Evolutionary conservation across 2,888 invertebrate genomes (phyloP), one percentile per base, ranked within the genome.

Genomic region (Apeira syringaria): DNA sequence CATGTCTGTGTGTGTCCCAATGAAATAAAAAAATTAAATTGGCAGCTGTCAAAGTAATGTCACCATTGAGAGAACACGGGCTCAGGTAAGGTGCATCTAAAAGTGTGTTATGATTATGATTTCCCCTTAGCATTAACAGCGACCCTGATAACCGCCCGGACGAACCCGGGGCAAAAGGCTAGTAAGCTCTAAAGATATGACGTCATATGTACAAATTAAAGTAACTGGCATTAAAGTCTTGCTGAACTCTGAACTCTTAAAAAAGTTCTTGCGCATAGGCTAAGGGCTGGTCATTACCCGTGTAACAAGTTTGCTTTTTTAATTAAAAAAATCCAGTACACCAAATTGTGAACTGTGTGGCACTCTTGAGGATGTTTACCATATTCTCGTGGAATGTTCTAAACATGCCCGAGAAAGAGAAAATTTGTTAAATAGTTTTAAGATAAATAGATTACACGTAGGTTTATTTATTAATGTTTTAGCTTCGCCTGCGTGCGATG

Each of bases 171-270:
- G 65, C 83, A 83, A 87, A 87, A 88, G 85, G 87, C 87, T 87
- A 85, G 82, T 88, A 89, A 89, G 88, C 88, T 89, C 88, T 87
- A 87, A 82, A 86, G 88, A 88, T 89, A 89, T 88, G 88, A 87
- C 78, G 76, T 80, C 78, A 81, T 82, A 83, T 80, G 72, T 83
- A 86, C 82, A 85, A 68, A 68, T 73, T 67, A 62, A 63, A 64
- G 66, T 67, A 64, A 68, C 57, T 66, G 62, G 59, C 64, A 68
- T 59, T 62, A 64, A 48, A 48, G 49, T 34, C 47, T 61, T 57
- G 67, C 58, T n/a, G n/a, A n/a, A n/a, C n/a, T 59, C 57, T 59
- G 62, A 66, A 59, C 55, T 55, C 49, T 29, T 44, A 37, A 38
- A n/a, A n/a, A n/a, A n/a, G n/a, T n/a, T n/a, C n/a, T n/a, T n/a